Base-by-base conservation (phyloP, 2,888 invertebrate species). In the Campopleginae sp. region DNA sequence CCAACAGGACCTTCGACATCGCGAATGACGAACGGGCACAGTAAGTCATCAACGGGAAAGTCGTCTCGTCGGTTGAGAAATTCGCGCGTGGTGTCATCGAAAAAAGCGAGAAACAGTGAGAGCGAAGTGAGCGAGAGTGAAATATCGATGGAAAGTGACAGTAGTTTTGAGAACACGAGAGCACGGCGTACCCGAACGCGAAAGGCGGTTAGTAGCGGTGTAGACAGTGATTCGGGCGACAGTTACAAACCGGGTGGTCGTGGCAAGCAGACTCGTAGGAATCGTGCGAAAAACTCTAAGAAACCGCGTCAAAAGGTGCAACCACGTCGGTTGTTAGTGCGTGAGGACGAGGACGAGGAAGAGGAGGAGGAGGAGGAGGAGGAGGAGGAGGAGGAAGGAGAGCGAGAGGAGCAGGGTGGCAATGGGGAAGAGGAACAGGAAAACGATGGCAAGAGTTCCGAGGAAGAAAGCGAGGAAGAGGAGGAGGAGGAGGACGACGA, bases 171-270 rank as follows among this genome's bases (percentile, higher is more conserved):
- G 72, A 86, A 90, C 38, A 87, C 90, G 82, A 88, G 87, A 27
- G n/a, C 46, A 75, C 90, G 90, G 70, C 88, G 91, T 87, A 92
- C 87, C 83, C 92, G 90, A 86, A 92, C 88, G 81, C 88, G 88
- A 84, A 90, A 89, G 86, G 88, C 87, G 42, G 89, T 88, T 84
- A 91, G 87, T 54, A 94, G 93, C 77, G 91, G 89, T 48, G 88
- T 85, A 48, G 94, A 93, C 46, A 93, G 94, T 82, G 95, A 95
- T 88, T 95, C 95, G 0, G 95, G 95, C 86, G 95, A 95, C 19
- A 94, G 94, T 88, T 95, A 95, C 87, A 95, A 94, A 79, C 95
- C 95, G 10, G 94, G 94, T 70, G 92, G 88, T 19, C 92, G 92
- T 27, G 91, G 92, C 6, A 94, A 92, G 70, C 91, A 91, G 71